Evolutionary conservation across 2,888 invertebrate genomes (phyloP), one percentile per base, ranked within the genome.

Genomic region (Hirtodrosophila alboralis): DNA sequence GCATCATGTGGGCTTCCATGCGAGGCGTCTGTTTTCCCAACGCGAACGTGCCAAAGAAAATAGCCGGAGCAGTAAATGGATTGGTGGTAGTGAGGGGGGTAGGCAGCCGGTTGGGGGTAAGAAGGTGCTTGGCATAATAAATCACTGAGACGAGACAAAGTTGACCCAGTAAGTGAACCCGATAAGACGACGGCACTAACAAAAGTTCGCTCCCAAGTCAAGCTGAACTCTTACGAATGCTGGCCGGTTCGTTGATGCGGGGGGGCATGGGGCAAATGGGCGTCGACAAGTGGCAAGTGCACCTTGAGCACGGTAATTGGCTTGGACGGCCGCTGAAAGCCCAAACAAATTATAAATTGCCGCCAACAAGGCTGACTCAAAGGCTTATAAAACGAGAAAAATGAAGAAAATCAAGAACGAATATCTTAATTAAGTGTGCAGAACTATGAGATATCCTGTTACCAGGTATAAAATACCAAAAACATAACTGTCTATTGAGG

Each of bases 301-400:
- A 71, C 57, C 70, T 66, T 70, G 37, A 70, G 73, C 57, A 56
- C 54, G 73, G 73, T 80, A 80, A 78, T 80, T 78, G 78, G 77
- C 63, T 66, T 64, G 77, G 73, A 78, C 69, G 75, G 77, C 70
- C 69, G 80, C 63, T 77, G 77, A 78, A 80, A 80, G 78, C 73
- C 78, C 73, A 67, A 78, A 70, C 78, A 78, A 76, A 76, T 76
- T 76, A 76, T 78, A 78, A 78, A 75, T 75, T 69, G 73, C 75
- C 63, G 49, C 56, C 73, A 52, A 69, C 52, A n/a, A n/a, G n/a
- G 65, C 52, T 61, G 45, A 53, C 70, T 70, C 61, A 70, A 70
- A 70, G 66, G 70, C 66, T 63, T 64, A 64, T 30, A 63, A 56
- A 28, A 45, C 33, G 27, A 12, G 9, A 4, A 44, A n/a, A n/a